phyloP scores from a whole-genome alignment of 2,888 invertebrate species.

The Morpho deidamia region DNA sequence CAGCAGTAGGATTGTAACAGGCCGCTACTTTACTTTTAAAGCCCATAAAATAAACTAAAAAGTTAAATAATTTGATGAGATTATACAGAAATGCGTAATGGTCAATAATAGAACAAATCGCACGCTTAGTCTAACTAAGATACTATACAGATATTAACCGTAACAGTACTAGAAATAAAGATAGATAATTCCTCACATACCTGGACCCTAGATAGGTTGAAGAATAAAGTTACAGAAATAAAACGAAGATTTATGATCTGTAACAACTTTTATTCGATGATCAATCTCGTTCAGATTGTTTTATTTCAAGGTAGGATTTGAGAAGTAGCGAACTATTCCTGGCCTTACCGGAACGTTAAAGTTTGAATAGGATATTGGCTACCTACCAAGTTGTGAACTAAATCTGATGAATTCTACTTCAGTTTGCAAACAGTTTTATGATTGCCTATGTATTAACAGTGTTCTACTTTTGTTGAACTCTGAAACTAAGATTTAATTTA shows the following conservation, averaged over 20 bases:
- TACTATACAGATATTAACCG: too few relatives aligned
- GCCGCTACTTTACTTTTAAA: too few relatives aligned
- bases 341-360: constrained; percentile 45
- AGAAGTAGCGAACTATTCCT: constrained; percentile 26
- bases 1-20: too few relatives aligned
- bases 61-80: not conserved
- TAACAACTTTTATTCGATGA: constrained; percentile 43
- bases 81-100: not conserved
- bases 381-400: constrained; percentile 50
- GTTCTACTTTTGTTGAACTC: too few relatives aligned
- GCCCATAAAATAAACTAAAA: not conserved
- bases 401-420: constrained; percentile 35
- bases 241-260: constrained; percentile 14
- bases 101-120: constrained; percentile 10
- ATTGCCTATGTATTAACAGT: constrained; percentile 25
- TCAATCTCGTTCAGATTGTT: constrained; percentile 56
- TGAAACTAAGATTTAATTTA: too few relatives aligned
- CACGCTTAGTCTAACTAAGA: too few relatives aligned
- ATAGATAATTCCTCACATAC: too few relatives aligned
- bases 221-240: not conserved
- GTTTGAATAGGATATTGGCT: constrained; percentile 71
- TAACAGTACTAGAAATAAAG: too few relatives aligned
- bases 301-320: constrained; percentile 36
- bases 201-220: too few relatives aligned
- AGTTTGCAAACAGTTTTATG: constrained; percentile 32